Conservation (phyloP, 1,140 invertebrate species). For the Halyomorpha halys region DNA sequence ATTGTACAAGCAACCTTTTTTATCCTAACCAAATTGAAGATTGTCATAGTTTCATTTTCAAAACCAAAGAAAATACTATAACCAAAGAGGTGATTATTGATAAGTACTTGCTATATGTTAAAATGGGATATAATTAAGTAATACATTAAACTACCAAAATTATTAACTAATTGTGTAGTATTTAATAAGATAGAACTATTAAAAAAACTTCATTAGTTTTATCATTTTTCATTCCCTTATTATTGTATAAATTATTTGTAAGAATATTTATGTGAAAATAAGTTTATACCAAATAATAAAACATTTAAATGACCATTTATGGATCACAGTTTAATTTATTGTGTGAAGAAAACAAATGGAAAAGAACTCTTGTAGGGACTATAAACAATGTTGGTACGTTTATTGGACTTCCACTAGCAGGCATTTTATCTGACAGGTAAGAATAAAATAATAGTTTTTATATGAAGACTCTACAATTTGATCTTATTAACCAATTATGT, state of each 20-base stretch:
- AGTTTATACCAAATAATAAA: background rate
- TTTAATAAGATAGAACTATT: too few species aligned
- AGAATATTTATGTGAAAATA: too few species aligned
- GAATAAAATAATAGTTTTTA: too few species aligned
- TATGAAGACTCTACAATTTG: background rate
- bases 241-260: too few species aligned
- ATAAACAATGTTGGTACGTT: slow-evolving; percentile 50
- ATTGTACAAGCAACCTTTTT: background rate
- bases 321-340: slow-evolving; percentile 43
- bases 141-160: too few species aligned
- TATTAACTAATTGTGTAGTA: too few species aligned
- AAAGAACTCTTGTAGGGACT: slow-evolving; percentile 49
- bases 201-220: too few species aligned
- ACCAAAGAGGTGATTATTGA: background rate
- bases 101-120: too few species aligned
- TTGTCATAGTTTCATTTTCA: background rate
- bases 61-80: background rate
- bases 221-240: too few species aligned
- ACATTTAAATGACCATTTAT: background rate
- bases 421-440: slow-evolving; percentile 48
- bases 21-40: background rate
- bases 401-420: slow-evolving; percentile 44
- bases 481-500: slow-evolving; percentile 20
- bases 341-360: slow-evolving; percentile 49
- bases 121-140: too few species aligned